phyloP scores from a whole-genome alignment of 1,140 invertebrate genomes.

The Listronotus bonariensis region DNA sequence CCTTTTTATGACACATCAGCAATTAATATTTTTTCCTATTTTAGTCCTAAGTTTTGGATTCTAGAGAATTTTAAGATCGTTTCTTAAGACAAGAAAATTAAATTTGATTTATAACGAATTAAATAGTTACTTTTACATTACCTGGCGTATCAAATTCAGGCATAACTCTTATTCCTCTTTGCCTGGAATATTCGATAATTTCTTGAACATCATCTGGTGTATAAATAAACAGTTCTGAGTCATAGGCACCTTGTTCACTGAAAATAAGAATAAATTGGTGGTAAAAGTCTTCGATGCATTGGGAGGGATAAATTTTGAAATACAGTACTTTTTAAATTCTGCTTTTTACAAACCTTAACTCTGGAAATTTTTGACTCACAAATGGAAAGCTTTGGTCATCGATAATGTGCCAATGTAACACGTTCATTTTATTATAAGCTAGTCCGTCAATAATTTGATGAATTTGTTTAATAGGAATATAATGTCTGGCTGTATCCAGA shows the following conservation, averaged over 20 bases:
- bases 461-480: constrained; percentile 68
- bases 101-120: too few relatives aligned
- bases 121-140: constrained; percentile 51
- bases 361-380: constrained; percentile 74
- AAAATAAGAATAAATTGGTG: too few relatives aligned
- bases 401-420: constrained; percentile 94
- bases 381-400: constrained; percentile 93
- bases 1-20: too few relatives aligned
- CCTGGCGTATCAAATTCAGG: constrained; percentile 93
- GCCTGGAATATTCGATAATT: constrained; percentile 77
- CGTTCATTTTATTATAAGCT: constrained; percentile 89
- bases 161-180: constrained; percentile 85
- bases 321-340: background rate
- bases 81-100: too few relatives aligned
- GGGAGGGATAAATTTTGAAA: too few relatives aligned
- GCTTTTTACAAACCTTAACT: constrained; percentile 62
- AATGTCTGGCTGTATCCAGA: constrained; percentile 85
- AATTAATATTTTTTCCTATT: too few relatives aligned
- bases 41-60: too few relatives aligned
- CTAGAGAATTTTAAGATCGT: too few relatives aligned
- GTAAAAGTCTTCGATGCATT: too few relatives aligned
- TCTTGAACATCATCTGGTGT: constrained; percentile 65
- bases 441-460: constrained; percentile 76
- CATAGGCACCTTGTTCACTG: constrained; percentile 73
- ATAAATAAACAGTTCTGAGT: constrained; percentile 68